A percentile compares a stretch with the other conserved stretches of the same genome.
phyloP scores from a whole-genome alignment of 2,888 invertebrate genomes.

The Parascotia fuliginaria region DNA sequence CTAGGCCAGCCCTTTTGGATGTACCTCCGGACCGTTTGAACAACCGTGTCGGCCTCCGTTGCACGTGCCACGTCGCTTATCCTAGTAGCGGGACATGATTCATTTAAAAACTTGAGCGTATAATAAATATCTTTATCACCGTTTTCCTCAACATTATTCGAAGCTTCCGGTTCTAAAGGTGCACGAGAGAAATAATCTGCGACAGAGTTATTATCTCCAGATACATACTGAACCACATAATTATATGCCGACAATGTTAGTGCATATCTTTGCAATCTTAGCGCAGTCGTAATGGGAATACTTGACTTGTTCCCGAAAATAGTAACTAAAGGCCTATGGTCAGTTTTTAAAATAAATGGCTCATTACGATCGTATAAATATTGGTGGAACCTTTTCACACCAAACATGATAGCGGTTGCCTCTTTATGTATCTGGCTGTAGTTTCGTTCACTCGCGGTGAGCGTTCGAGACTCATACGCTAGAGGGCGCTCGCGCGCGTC shows the following conservation, averaged over 20 bases:
- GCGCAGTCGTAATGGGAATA: neutral
- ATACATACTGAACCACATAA: neutral
- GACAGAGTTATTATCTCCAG: conserved; percentile 1
- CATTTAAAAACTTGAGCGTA: no score
- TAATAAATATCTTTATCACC: neutral
- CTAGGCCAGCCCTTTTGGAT: neutral
- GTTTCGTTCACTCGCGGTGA: neutral
- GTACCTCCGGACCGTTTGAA: neutral
- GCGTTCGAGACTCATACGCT: conserved; percentile 5
- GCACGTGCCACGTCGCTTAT: neutral
- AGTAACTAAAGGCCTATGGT: neutral
- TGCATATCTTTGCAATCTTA: neutral
- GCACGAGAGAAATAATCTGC: conserved; percentile 11
- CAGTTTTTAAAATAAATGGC: conserved; percentile 1
- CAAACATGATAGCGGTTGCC: conserved; percentile 1
- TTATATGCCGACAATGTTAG: neutral
- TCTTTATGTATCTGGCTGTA: conserved; percentile 4
- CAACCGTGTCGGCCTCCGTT: neutral
- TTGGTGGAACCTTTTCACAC: neutral
- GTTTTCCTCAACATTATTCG: neutral
- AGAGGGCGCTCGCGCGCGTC: conserved; percentile 3
- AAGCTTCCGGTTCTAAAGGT: neutral
- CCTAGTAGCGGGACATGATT: neutral
- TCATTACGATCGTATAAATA: neutral
- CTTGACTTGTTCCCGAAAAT: neutral